Evolutionary conservation across 2,113 vertebrate species (phyloP).

Genomic region (Oceanodroma tethys): DNA sequence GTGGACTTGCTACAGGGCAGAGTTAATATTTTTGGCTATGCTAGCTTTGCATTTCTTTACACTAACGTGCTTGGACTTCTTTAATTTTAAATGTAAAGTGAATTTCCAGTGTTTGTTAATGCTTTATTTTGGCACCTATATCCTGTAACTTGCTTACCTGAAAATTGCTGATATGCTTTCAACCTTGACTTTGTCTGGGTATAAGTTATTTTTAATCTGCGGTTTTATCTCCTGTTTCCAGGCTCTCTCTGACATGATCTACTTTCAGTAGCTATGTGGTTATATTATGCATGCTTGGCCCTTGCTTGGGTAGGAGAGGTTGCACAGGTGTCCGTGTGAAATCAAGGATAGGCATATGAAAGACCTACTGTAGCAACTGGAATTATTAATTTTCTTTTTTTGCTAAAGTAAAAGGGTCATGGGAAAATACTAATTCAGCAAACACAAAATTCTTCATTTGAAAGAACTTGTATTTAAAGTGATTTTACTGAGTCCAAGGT

Average conservation of each 20-base stretch:
- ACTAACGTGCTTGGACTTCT: background rate
- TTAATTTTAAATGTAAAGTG: background rate
- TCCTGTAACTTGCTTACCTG: background rate
- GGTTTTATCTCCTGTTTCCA: background rate
- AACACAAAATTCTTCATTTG: background rate
- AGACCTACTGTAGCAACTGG: background rate
- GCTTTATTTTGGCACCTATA: background rate
- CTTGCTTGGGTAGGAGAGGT: background rate
- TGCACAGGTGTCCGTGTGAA: background rate
- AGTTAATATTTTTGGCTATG: background rate
- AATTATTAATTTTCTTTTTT: background rate
- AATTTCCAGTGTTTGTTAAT: background rate
- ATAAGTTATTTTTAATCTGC: background rate
- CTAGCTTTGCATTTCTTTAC: background rate
- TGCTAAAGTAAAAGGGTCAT: background rate
- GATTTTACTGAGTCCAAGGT: conserved; percentile 7
- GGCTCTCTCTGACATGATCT: background rate
- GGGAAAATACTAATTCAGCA: conserved; percentile 30
- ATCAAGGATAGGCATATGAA: background rate
- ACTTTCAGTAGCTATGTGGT: background rate
- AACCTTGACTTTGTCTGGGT: background rate
- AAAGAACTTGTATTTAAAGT: background rate
- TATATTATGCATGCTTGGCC: background rate
- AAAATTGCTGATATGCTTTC: background rate
- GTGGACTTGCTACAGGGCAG: background rate